Percentiles rank a stretch among this genome's conserved stretches.
These are phyloP conservation scores for Mimas tiliae DNA, from an alignment of 2,888 invertebrate genomes.

Conservation along the genomic window DNA sequence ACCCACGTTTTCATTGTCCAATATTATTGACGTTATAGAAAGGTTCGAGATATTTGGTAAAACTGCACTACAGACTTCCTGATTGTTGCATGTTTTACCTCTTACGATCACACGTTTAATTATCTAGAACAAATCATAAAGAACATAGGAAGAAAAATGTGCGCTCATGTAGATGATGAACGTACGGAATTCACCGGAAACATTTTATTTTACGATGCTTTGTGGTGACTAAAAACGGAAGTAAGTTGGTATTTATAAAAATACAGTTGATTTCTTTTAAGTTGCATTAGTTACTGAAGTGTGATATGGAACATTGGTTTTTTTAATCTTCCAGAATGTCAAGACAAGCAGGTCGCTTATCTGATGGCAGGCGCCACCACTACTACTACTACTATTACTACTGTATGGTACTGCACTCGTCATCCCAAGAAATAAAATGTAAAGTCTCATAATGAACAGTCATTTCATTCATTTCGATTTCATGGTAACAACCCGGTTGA, in stretches of 20 bases:
- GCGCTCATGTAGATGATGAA: constrained; percentile 8
- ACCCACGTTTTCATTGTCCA: not conserved
- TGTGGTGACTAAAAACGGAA: not conserved
- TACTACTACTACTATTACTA: no score
- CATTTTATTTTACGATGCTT: constrained; percentile 2
- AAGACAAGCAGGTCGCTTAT: no score
- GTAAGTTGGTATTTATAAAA: not conserved
- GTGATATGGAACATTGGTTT: no score
- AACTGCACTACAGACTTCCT: not conserved
- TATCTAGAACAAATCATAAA: constrained; percentile 6
- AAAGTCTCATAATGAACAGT: no score
- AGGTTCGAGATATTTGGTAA: constrained; percentile 16
- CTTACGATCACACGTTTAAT: constrained; percentile 7
- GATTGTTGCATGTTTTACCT: constrained; percentile 5
- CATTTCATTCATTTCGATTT: no score
- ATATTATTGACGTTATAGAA: constrained; percentile 4
- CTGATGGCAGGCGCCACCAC: no score
- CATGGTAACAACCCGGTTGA: no score
- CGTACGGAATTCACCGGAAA: constrained; percentile 3
- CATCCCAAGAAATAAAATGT: no score
- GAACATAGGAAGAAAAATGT: constrained; percentile 1
- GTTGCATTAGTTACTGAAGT: not conserved
- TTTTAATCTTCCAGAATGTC: no score
- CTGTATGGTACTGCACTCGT: no score
- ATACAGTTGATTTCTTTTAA: not conserved